These are phyloP conservation scores for Harpagoxenus sublaevis DNA, from an alignment of 2,888 invertebrate species.

Conservation along the genomic window DNA sequence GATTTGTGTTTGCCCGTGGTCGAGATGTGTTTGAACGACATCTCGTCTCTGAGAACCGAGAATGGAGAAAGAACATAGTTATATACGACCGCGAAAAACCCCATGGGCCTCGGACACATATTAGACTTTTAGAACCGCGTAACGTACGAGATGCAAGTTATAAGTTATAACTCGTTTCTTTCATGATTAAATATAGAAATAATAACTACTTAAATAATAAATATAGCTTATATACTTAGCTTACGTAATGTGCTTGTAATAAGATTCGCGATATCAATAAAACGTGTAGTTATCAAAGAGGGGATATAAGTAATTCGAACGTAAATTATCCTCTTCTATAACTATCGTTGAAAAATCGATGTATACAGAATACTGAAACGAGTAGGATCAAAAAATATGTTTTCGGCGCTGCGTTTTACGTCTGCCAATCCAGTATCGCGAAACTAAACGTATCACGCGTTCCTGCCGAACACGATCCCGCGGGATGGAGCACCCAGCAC, in stretches of 20 bases:
- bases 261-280: neutral
- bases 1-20: conserved; percentile 83
- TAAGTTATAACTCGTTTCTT: neutral
- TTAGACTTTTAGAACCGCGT: conserved; percentile 45
- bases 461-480: conserved; percentile 55
- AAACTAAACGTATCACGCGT: conserved; percentile 58
- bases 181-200: neutral
- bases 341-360: conserved; percentile 30
- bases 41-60: conserved; percentile 71
- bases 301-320: neutral
- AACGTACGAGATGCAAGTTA: neutral
- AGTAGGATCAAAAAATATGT: conserved; percentile 27
- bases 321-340: neutral
- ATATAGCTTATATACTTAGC: neutral
- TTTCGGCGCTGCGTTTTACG: conserved; percentile 24
- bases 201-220: neutral
- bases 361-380: conserved; percentile 14
- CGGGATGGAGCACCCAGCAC: conserved; percentile 57
- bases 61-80: conserved; percentile 71
- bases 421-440: conserved; percentile 48
- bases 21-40: conserved; percentile 80
- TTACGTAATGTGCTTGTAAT: neutral
- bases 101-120: conserved; percentile 72
- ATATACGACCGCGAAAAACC: conserved; percentile 70
- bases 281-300: neutral